Base-by-base conservation (phyloP, 2,888 invertebrate genomes). In the Stratiomys singularior region DNA sequence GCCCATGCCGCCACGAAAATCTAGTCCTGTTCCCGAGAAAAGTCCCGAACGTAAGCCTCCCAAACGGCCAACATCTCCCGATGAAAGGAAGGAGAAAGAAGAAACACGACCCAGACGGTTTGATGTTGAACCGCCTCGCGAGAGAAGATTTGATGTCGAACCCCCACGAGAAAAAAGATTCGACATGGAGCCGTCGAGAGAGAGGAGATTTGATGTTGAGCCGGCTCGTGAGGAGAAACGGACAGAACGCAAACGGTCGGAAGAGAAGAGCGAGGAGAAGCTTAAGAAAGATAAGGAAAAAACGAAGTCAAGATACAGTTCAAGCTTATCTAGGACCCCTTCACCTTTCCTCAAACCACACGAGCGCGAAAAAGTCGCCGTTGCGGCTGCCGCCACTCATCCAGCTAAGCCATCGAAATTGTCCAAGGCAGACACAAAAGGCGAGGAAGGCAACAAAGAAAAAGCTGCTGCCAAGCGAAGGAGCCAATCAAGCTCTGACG, bases 291-390 rank as follows among this genome's bases (percentile, higher is more conserved):
- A 23, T 1, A 9, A 9, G 71, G 30, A 25, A 5, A 9, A 18
- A 69, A 28, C 63, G 60, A 80, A 82, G 67, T 81, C 81, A 72
- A 81, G 92, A 84, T 93, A 91, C 85, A 93, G 93, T 25, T 90
- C 90, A 85, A 95, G 94, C 83, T 89, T 94, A 60, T 95, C 95
- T n/a, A 90, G 95, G 80, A 95, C 95, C 0, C 95, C 95, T 15
- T 95, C 95, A 18, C 95, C 95, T 60, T 95, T 95, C 86, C 91
- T 94, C 80, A 93, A 89, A 82, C 84, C 87, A 23, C 89, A 89
- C 79, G 87, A 88, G 82, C 83, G 85, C 28, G 81, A 84, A 5
- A 78, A 78, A 56, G 63, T 66, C 52, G 63, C 44, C 13, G 69
- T 66, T 46, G 86, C 74, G 82, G 83, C 84, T 52, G 21, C 23